Evolutionary conservation across 1,140 invertebrate genomes (phyloP), one percentile per base, ranked within the genome.

Genomic region (Micrasema longulum): DNA sequence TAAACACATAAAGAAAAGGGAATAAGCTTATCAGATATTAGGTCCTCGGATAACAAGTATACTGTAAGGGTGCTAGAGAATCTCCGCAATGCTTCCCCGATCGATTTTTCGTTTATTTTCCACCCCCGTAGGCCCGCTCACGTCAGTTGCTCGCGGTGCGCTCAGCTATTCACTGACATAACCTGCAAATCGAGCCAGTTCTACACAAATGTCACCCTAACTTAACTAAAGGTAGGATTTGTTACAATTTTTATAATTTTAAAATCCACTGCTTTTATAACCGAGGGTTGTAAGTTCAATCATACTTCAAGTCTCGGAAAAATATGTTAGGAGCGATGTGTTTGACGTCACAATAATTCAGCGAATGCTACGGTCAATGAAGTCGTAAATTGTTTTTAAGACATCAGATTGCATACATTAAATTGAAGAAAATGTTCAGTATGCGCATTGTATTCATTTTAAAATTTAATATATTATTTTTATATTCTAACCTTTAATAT

Each of bases 121-220:
- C 26, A 12, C 52, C 53, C 31, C 12, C 50, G 7, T n/a, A 6
- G 20, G 20, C 35, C 14, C 31, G n/a, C n/a, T n/a, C 53, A 57
- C 53, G 53, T 57, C 53, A 57, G 26, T 57, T 31, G 31, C 26
- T 57, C 53, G 53, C 53, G 26, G 53, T 36, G 23, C 53, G 53
- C n/a, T 57, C 50, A 22, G 7, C 50, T 22, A 18, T 0, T 12
- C 16, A 31, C 11, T 31, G n/a, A 57, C 31, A 57, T 57, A 57
- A 57, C 53, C 53, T 57, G 6, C 5, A 57, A 57, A 53, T 10
- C 12, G 11, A 1, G 2, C 9, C 26, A 18, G 12, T 36, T 16
- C 53, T 36, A 5, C 14, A 18, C 53, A 36, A 57, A 18, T 57
- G 53, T 57, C 53, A 57, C 53, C 53, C 36, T 35, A 57, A 35